phyloP scores from a whole-genome alignment of 1,140 invertebrate genomes.

The Pectinophora gossypiella region DNA sequence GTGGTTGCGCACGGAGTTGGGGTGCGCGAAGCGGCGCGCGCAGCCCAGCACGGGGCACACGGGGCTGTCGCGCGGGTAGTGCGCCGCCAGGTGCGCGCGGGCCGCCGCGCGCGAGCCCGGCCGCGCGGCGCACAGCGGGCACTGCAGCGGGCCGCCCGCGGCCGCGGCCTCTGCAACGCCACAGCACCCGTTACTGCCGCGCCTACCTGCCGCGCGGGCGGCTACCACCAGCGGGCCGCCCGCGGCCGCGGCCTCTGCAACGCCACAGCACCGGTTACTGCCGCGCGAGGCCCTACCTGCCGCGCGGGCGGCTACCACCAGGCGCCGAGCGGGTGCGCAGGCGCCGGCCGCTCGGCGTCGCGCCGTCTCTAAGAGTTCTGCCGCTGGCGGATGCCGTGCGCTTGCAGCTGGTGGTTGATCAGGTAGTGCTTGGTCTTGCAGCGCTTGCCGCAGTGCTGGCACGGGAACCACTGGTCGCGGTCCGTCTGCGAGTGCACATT shows the following conservation, averaged over 20 bases:
- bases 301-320: slow-evolving; percentile 90
- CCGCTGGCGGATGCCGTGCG: slow-evolving; percentile 81
- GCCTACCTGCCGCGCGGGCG: slow-evolving; percentile 76
- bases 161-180: slow-evolving; percentile 66
- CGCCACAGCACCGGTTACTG: slow-evolving; percentile 65
- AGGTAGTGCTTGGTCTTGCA: slow-evolving; percentile 87
- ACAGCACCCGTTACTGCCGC: too few relatives aligned
- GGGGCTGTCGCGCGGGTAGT: slow-evolving; percentile 88
- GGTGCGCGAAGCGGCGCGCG: slow-evolving; percentile 84
- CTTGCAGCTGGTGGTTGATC: slow-evolving; percentile 85
- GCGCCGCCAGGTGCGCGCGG: slow-evolving; percentile 84
- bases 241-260: slow-evolving; percentile 57
- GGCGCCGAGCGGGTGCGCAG: slow-evolving; percentile 85
- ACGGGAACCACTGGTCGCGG: slow-evolving; percentile 82
- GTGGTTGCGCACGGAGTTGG: slow-evolving; percentile 89
- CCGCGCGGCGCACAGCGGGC: slow-evolving; percentile 81
- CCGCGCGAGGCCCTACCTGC: slow-evolving; percentile 33
- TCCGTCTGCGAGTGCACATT: slow-evolving; percentile 83
- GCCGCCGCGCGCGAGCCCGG: slow-evolving; percentile 79
- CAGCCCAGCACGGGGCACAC: slow-evolving; percentile 85
- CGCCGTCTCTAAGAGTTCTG: slow-evolving; percentile 74
- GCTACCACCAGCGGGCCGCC: slow-evolving; percentile 76
- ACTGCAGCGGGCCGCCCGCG: slow-evolving; percentile 66
- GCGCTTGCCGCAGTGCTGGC: slow-evolving; percentile 83
- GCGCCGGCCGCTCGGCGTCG: slow-evolving; percentile 82